Conservation (phyloP, 2,113 vertebrate genomes). For the Ceyx cyanopectus region DNA sequence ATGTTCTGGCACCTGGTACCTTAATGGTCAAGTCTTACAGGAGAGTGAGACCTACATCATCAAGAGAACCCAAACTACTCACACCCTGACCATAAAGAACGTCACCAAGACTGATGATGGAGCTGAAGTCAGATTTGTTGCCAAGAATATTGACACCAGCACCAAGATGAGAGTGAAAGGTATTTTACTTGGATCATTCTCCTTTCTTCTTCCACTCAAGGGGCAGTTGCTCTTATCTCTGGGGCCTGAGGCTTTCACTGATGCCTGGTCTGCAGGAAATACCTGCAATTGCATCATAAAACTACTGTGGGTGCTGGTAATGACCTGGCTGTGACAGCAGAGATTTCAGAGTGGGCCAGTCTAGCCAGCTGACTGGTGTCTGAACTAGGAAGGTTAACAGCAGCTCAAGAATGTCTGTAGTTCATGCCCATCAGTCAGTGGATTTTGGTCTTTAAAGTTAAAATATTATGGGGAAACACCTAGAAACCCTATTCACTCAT, state of each 20-base stretch:
- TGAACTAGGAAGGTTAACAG: neutral
- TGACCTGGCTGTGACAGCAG: fast-evolving
- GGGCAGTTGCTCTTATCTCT: no score
- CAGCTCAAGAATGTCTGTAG: neutral
- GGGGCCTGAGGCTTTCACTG: neutral
- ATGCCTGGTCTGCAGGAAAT: neutral
- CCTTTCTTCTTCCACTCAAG: neutral
- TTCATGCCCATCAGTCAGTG: neutral
- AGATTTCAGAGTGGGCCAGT: neutral
- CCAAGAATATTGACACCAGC: slow-evolving; percentile 82
- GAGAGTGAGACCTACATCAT: slow-evolving; percentile 86
- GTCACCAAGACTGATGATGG: slow-evolving; percentile 81
- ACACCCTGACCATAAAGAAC: slow-evolving; percentile 83
- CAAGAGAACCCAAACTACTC: slow-evolving; percentile 80
- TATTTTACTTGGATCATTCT: slow-evolving; percentile 51
- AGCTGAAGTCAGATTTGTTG: slow-evolving; percentile 87
- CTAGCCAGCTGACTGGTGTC: neutral
- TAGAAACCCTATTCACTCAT: neutral
- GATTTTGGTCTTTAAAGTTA: neutral
- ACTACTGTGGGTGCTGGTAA: neutral
- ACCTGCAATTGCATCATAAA: neutral
- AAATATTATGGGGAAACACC: fast-evolving
- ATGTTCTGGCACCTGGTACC: slow-evolving; percentile 86
- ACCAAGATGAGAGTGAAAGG: slow-evolving; percentile 86
- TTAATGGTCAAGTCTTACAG: slow-evolving; percentile 83